Conservation (phyloP, 2,888 invertebrate species). For the Mythimna lalbum region DNA sequence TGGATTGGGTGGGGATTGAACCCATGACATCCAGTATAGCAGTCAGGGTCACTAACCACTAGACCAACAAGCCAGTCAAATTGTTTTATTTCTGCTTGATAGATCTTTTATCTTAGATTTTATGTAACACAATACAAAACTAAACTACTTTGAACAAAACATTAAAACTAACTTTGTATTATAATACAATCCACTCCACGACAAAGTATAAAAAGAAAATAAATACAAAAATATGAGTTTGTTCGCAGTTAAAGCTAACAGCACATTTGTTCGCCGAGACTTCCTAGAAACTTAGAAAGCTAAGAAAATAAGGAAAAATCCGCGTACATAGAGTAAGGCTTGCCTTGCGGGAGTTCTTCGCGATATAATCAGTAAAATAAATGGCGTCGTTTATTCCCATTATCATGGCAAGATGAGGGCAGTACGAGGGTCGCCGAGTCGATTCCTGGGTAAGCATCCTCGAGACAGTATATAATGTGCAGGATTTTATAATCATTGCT, state of each 20-base stretch:
- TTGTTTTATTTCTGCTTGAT: constrained; percentile 14
- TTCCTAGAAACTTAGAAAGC: constrained; percentile 23
- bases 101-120: not conserved
- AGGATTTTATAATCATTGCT: constrained; percentile 18
- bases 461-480: constrained; percentile 14
- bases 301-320: constrained; percentile 52
- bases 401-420: constrained; percentile 44
- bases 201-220: not conserved
- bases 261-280: constrained; percentile 15
- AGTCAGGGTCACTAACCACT: too few species aligned
- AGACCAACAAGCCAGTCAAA: too few species aligned
- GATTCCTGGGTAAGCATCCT: constrained; percentile 27
- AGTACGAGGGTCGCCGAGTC: constrained; percentile 25
- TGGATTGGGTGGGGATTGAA: too few species aligned
- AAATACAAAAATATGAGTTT: constrained; percentile 18
- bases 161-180: not conserved
- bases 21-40: too few species aligned
- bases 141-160: constrained; percentile 2
- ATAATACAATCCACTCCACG: not conserved
- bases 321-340: constrained; percentile 25
- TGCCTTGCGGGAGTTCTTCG: constrained; percentile 39
- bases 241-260: constrained; percentile 1
- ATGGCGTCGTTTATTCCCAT: constrained; percentile 63
- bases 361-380: constrained; percentile 62
- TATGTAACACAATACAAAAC: not conserved